Evolutionary conservation across 1,140 invertebrate genomes (phyloP).

Genomic region (Aphidius ervi): DNA sequence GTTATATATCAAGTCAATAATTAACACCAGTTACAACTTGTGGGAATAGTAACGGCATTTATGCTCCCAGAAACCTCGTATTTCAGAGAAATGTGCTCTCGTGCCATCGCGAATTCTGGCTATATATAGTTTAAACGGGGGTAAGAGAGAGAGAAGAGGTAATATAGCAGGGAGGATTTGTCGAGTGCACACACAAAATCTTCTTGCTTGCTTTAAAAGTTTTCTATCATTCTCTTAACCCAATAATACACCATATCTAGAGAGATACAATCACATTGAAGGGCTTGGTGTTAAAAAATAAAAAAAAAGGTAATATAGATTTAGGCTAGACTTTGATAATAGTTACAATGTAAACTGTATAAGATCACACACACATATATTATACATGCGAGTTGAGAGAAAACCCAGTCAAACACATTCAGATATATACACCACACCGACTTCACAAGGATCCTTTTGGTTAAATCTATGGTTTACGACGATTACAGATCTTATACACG

Average conservation of each 20-base stretch:
- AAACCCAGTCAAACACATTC: constrained; percentile 25
- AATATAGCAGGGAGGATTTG: constrained; percentile 5
- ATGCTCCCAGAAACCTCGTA: constrained; percentile 53
- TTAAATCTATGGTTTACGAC: constrained; percentile 48
- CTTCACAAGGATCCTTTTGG: constrained; percentile 35
- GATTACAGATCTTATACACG: constrained; percentile 42
- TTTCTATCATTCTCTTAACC: neutral
- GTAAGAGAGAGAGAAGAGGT: constrained; percentile 11
- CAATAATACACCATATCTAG: neutral
- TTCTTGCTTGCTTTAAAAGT: neutral
- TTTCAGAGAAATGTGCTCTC: constrained; percentile 52
- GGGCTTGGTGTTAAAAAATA: neutral
- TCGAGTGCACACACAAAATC: constrained; percentile 2
- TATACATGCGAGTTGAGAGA: constrained; percentile 13
- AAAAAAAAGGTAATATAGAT: neutral
- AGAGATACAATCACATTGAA: constrained; percentile 1
- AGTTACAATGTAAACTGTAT: no score
- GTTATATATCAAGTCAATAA: constrained; percentile 50
- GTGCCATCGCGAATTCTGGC: constrained; percentile 34
- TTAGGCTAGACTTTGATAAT: neutral
- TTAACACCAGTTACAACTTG: constrained; percentile 55
- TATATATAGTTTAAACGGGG: constrained; percentile 29
- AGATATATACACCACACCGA: constrained; percentile 22
- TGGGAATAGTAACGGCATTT: constrained; percentile 52
- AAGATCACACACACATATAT: constrained; percentile 21